Evolutionary conservation across 2,888 invertebrate genomes (phyloP).

Genomic region (Scaptomyza parva): DNA sequence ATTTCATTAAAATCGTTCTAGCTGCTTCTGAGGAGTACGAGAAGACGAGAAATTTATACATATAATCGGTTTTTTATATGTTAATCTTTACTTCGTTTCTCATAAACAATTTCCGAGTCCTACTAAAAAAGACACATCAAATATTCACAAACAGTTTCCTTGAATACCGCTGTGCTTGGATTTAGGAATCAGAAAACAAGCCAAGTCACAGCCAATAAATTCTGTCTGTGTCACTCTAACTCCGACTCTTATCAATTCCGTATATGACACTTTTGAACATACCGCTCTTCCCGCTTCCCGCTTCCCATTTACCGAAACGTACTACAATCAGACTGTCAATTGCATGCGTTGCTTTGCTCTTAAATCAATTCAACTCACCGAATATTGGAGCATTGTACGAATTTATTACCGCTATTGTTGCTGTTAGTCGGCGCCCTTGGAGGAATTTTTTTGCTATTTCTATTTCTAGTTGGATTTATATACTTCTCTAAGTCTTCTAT

Average conservation of each 20-base stretch:
- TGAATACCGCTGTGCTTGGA: background rate
- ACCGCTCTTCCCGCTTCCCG: background rate
- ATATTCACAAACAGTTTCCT: background rate
- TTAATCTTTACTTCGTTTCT: too few relatives aligned
- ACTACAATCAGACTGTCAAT: constrained; percentile 13
- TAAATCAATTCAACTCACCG: constrained; percentile 19
- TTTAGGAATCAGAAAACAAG: background rate
- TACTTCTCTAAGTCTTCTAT: constrained; percentile 3
- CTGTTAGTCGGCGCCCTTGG: constrained; percentile 14
- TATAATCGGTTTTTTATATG: too few relatives aligned
- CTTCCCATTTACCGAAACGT: too few relatives aligned
- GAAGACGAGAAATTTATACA: too few relatives aligned
- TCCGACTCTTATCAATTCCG: constrained; percentile 11
- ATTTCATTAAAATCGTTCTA: too few relatives aligned
- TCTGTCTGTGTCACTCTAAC: background rate
- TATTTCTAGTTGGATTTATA: background rate
- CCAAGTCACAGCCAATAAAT: background rate
- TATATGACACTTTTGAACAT: background rate
- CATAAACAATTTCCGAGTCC: too few relatives aligned
- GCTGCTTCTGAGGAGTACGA: too few relatives aligned
- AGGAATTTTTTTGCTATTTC: constrained; percentile 14
- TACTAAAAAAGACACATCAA: too few relatives aligned
- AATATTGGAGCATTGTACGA: constrained; percentile 24
- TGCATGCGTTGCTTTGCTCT: constrained; percentile 26
- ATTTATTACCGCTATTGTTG: constrained; percentile 25